Evolutionary conservation across 2,888 invertebrate genomes (phyloP), one percentile per base, ranked within the genome.

Genomic region (Tetragonula carbonaria): DNA sequence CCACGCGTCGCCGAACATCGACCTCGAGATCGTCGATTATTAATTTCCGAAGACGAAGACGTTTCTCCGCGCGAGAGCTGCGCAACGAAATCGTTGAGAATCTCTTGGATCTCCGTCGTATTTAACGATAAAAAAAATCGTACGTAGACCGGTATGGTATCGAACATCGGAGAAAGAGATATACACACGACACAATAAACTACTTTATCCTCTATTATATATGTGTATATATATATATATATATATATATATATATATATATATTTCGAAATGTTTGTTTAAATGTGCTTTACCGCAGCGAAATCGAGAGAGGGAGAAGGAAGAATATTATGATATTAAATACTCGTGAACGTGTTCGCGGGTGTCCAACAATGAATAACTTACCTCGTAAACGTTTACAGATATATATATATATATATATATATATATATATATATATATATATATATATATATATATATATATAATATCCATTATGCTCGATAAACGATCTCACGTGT

Each of bases 221-320:
- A 45, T 5, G 38, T 38, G 8, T 38, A 1, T 50, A 53, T 4
- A 0, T 23, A 28, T 28, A 28, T 28, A 28, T 28, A 28, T 28
- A 28, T 28, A 28, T 28, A 28, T 28, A 0, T 28, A 28, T 28
- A 28, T 28, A 38, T 5, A 23, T 23, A 23, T 23, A 23, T 53
- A 70, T 0, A 51, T 13, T 6, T 53, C 53, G 11, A 53, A 38
- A 11, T 53, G 16, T 18, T 63, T 51, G 38, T 59, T 14, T 4
- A 38, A 63, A 38, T 76, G 67, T 38, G 8, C 38, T 38, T 50
- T 45, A 51, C 2, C 21, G n/a, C 16, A 14, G 21, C 38, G 59
- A 81, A 38, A 83, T 81, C 76, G 81, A 76, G 53, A 53, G 53
- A 53, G n/a, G n/a, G n/a, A n/a, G 2, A 57, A 14, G 2, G n/a